Conservation (phyloP, 2,797 vertebrate genomes). For the Eleutherodactylus coqui region DNA sequence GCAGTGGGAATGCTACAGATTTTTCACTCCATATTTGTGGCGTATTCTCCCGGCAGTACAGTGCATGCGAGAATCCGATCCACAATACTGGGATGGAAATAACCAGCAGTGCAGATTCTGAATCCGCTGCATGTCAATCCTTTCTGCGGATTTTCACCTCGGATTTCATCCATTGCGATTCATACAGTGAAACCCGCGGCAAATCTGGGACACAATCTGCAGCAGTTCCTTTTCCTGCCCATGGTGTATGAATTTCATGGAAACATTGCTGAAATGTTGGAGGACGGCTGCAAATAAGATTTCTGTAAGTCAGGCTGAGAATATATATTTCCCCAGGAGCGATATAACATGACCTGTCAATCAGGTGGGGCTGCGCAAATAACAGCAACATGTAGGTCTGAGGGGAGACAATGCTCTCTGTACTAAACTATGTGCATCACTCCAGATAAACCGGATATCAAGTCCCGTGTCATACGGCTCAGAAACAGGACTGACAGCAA, state of each 20-base stretch:
- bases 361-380: conserved; percentile 7
- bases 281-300: conserved; percentile 1
- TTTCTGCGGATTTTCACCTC: no score
- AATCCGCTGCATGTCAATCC: no score
- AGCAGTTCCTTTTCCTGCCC: no score
- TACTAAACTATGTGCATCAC: not conserved
- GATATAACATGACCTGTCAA: conserved; percentile 25
- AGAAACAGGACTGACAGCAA: not conserved
- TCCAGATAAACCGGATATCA: conserved; percentile 5
- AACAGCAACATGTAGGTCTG: not conserved
- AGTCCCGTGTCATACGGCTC: not conserved
- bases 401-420: not conserved
- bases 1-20: no score
- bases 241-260: not conserved
- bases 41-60: no score
- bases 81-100: no score
- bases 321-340: not conserved
- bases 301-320: not conserved
- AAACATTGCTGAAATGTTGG: not conserved
- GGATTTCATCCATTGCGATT: no score
- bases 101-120: no score
- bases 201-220: no score
- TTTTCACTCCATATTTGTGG: no score
- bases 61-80: no score
- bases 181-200: no score